Evolutionary conservation across 2,797 vertebrate genomes (phyloP).

Genomic region (Decapterus maruadsi): DNA sequence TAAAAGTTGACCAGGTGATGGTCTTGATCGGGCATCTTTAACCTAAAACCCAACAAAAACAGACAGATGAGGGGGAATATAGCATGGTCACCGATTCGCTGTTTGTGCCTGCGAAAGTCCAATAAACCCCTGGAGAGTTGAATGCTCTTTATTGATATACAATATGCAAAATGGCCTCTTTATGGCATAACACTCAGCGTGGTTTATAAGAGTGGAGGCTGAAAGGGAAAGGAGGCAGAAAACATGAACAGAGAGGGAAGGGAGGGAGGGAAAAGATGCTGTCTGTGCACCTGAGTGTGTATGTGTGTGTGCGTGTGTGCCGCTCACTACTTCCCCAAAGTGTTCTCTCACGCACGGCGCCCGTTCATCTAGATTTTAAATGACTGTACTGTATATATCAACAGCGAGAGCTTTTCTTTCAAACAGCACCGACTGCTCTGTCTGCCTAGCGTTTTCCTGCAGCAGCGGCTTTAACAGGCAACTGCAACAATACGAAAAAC

Average conservation of each 20-base stretch:
- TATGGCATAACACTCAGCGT: slow-evolving; percentile 57
- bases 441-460: slow-evolving; percentile 35
- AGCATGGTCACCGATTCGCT: slow-evolving; percentile 5
- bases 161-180: slow-evolving; percentile 78
- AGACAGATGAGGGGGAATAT: slow-evolving; percentile 18
- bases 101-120: slow-evolving; percentile 24
- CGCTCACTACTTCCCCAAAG: slow-evolving; percentile 3
- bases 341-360: slow-evolving; percentile 16
- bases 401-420: slow-evolving; percentile 38
- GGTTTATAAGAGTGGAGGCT: slow-evolving; percentile 53
- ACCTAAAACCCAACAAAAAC: slow-evolving; percentile 34
- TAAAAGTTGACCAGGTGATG: slow-evolving; percentile 18
- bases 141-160: slow-evolving; percentile 75
- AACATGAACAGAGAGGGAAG: slow-evolving; percentile 19
- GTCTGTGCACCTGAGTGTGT: neutral
- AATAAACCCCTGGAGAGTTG: slow-evolving; percentile 50
- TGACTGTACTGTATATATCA: slow-evolving; percentile 23
- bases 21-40: slow-evolving; percentile 16
- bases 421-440: slow-evolving; percentile 24
- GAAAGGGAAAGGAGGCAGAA: slow-evolving; percentile 11
- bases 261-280: slow-evolving; percentile 12
- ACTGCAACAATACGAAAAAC: slow-evolving; percentile 42
- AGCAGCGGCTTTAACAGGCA: slow-evolving; percentile 24
- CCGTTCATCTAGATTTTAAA: slow-evolving; percentile 31
- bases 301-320: neutral